Evolutionary conservation across 2,888 invertebrate genomes (phyloP).

Genomic region (Melieria omissa): DNA sequence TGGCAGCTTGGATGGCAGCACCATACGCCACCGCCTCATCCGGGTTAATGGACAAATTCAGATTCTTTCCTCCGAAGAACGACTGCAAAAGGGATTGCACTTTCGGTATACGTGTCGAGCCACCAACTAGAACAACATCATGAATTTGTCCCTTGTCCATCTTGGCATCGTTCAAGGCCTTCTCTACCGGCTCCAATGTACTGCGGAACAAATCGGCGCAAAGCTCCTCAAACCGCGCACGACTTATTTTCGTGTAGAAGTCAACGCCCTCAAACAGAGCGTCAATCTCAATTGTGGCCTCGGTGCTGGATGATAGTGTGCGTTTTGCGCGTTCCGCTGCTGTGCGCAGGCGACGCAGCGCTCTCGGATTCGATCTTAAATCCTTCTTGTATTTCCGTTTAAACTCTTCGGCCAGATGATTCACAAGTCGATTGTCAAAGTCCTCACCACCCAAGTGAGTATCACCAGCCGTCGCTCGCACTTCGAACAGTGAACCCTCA

Average conservation of each 20-base stretch:
- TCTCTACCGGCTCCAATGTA: constrained; percentile 82
- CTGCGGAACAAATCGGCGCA: constrained; percentile 77
- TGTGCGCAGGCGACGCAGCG: constrained; percentile 75
- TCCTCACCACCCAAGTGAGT: constrained; percentile 93
- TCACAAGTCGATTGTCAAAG: constrained; percentile 87
- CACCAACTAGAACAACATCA: constrained; percentile 85
- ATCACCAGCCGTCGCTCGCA: constrained; percentile 92
- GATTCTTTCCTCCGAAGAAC: constrained; percentile 78
- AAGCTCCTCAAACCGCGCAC: constrained; percentile 82
- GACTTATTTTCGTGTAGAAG: constrained; percentile 77
- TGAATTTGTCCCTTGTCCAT: constrained; percentile 80
- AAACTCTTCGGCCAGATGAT: constrained; percentile 87
- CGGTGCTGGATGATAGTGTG: constrained; percentile 81
- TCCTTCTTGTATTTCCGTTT: constrained; percentile 81
- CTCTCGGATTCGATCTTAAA: constrained; percentile 72
- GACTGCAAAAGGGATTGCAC: constrained; percentile 79
- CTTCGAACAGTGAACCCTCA: constrained; percentile 87
- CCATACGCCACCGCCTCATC: constrained; percentile 85
- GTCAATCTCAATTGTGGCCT: constrained; percentile 80
- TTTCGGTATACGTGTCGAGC: constrained; percentile 83
- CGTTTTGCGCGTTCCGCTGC: constrained; percentile 83
- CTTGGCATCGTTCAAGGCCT: constrained; percentile 81
- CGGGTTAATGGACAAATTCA: constrained; percentile 81
- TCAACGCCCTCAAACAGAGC: constrained; percentile 78
- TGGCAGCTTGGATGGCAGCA: constrained; percentile 79